Conservation (phyloP, 2,113 vertebrate species). For the Psophia crepitans region DNA sequence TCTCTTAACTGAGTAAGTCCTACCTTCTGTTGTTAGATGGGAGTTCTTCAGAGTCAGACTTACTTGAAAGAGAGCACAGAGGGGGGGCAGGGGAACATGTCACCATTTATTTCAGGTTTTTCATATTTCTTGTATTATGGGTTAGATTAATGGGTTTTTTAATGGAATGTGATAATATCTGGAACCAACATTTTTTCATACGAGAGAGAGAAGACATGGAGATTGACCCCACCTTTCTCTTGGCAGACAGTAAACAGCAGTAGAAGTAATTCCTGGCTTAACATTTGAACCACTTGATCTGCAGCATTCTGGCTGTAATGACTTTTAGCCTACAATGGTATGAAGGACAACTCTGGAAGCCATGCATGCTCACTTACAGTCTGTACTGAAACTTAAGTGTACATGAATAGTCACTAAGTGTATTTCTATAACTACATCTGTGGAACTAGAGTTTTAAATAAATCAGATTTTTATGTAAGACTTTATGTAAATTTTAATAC, state of each 20-base stretch:
- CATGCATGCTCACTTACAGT: background rate
- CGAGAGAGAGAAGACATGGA: background rate
- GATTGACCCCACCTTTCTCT: background rate
- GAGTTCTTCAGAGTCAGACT: background rate
- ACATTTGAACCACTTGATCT: background rate
- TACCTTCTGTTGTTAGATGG: background rate
- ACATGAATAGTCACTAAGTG: background rate
- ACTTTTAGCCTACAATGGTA: background rate
- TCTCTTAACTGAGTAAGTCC: background rate
- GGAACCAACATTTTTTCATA: background rate
- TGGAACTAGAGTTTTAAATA: background rate
- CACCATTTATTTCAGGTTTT: background rate
- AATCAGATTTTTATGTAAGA: background rate
- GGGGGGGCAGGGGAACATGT: background rate
- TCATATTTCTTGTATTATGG: background rate
- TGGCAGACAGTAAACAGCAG: background rate
- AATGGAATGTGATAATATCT: background rate
- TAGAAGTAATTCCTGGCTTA: background rate
- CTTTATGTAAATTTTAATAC: background rate
- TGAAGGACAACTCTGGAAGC: background rate
- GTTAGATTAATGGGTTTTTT: background rate
- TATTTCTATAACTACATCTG: background rate
- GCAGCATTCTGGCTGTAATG: background rate
- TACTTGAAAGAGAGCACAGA: background rate
- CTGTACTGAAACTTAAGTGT: background rate